These are phyloP conservation scores for Asarcornis scutulata DNA, from an alignment of 2,113 vertebrate species.

Conservation along the genomic window DNA sequence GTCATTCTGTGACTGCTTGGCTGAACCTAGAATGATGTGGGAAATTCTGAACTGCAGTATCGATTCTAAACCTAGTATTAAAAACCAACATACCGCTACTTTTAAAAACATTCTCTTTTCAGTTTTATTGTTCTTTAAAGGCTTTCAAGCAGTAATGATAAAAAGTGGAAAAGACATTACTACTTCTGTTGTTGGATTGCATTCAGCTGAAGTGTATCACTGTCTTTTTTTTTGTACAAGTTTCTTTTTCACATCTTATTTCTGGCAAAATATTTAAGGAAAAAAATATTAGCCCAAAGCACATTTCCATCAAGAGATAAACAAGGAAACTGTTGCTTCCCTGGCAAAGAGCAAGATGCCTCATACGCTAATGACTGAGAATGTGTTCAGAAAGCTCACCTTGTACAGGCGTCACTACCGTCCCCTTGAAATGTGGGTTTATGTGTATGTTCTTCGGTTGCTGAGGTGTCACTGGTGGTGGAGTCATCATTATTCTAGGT, in stretches of 20 bases:
- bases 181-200: background rate
- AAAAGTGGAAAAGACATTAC: background rate
- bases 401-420: conserved; percentile 88
- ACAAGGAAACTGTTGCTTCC: background rate
- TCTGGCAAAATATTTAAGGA: conserved; percentile 19
- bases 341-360: background rate
- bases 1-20: background rate
- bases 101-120: background rate
- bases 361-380: background rate
- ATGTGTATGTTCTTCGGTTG: conserved; percentile 98
- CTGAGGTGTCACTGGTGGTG: conserved; percentile 81
- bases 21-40: background rate
- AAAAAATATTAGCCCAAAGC: background rate
- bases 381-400: conserved; percentile 73
- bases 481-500: conserved; percentile 85
- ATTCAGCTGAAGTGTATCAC: background rate
- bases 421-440: conserved; percentile 97
- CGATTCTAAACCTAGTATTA: background rate
- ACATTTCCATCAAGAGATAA: background rate
- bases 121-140: background rate
- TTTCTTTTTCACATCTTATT: background rate
- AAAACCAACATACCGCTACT: background rate
- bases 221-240: background rate
- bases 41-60: background rate
- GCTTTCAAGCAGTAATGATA: background rate